Conservation (phyloP, 2,797 vertebrate genomes). For the Strix occidentalis region DNA sequence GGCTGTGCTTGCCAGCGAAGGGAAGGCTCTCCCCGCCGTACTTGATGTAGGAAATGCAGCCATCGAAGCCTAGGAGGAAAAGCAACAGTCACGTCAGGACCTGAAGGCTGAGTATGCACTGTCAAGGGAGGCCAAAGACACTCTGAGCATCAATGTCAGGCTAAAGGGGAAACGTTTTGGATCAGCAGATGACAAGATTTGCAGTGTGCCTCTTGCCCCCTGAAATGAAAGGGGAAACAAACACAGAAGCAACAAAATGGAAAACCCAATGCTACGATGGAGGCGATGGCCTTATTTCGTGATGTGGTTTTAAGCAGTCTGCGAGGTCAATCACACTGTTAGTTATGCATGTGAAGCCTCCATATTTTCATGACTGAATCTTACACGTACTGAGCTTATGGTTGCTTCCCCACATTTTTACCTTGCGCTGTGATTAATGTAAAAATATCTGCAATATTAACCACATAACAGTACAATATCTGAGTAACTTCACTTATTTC, state of each 20-base stretch:
- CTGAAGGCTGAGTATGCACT: fast-evolving
- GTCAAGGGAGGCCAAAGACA: background rate
- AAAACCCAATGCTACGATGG: background rate
- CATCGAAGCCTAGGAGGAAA: conserved; percentile 86
- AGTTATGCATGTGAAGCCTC: background rate
- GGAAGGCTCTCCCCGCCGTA: conserved; percentile 89
- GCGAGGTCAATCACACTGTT: background rate
- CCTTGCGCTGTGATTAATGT: background rate
- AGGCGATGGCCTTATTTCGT: fast-evolving
- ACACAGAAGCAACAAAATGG: background rate
- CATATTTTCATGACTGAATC: background rate
- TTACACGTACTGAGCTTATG: background rate
- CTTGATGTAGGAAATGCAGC: conserved; percentile 89
- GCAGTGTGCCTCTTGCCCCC: background rate
- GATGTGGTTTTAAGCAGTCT: background rate
- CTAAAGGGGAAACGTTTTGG: background rate
- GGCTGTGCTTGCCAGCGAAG: conserved; percentile 86
- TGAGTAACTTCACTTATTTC: background rate
- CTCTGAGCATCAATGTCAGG: background rate
- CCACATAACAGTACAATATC: background rate
- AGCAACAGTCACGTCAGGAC: background rate
- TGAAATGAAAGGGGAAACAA: background rate
- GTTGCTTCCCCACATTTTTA: background rate
- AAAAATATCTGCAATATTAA: background rate
- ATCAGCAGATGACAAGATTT: background rate